These are phyloP conservation scores for Campoletis sonorensis DNA, from an alignment of 1,140 invertebrate species.

Conservation along the genomic window DNA sequence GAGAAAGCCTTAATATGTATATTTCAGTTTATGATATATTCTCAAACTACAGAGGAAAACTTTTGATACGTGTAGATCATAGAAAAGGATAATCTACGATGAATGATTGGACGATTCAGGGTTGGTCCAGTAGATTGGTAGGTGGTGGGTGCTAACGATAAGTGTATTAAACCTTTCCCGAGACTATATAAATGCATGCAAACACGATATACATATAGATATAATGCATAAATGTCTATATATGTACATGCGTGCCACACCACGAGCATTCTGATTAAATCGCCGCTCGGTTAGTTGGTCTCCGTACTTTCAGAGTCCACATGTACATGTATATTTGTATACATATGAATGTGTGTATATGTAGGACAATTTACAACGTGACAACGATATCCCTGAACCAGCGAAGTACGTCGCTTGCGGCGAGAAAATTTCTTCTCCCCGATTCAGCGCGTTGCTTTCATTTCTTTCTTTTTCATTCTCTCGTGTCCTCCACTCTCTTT, in stretches of 20 bases:
- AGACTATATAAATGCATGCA: not conserved
- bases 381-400: slow-evolving; percentile 39
- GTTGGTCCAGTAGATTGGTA: not conserved
- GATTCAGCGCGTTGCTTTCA: not conserved
- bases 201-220: not conserved
- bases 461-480: slow-evolving; percentile 14
- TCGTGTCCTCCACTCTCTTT: slow-evolving; percentile 4
- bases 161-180: slow-evolving; percentile 35
- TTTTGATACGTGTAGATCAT: too few species aligned
- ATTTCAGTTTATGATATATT: too few species aligned
- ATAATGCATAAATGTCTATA: not conserved
- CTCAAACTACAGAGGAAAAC: too few species aligned
- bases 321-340: slow-evolving; percentile 9
- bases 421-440: slow-evolving; percentile 34
- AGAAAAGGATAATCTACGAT: not conserved
- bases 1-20: too few species aligned
- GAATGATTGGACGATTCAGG: not conserved
- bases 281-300: slow-evolving; percentile 39
- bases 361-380: slow-evolving; percentile 43
- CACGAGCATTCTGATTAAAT: slow-evolving; percentile 42
- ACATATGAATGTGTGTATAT: not conserved
- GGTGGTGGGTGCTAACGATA: slow-evolving; percentile 43
- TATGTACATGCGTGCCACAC: not conserved
- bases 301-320: not conserved
- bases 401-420: slow-evolving; percentile 39